These are phyloP conservation scores for Ditylenchus dipsaci DNA, from an alignment of 1,140 invertebrate genomes.

Conservation along the genomic window DNA sequence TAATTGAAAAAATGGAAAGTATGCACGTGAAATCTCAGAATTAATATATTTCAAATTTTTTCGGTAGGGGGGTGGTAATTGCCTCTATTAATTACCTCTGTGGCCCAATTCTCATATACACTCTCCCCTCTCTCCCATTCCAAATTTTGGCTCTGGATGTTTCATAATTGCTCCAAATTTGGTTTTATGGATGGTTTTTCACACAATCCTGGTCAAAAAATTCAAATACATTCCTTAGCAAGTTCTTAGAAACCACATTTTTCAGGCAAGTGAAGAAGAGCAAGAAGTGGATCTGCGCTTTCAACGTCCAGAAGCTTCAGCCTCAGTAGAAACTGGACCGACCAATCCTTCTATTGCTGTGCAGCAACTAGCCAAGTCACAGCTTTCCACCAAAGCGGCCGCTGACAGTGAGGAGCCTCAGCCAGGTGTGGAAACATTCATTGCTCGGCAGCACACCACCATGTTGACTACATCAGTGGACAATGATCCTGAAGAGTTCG, in stretches of 20 bases:
- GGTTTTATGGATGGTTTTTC: no score
- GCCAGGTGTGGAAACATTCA: not conserved
- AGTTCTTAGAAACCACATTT: not conserved
- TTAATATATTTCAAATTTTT: no score
- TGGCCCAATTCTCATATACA: no score
- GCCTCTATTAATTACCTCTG: no score
- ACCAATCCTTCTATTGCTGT: not conserved
- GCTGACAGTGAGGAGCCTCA: not conserved
- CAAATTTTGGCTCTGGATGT: no score
- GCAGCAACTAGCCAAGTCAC: not conserved
- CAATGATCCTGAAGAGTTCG: not conserved
- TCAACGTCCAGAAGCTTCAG: not conserved
- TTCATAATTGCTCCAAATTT: no score
- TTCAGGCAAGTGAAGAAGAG: conserved; percentile 4
- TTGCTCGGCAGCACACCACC: not conserved
- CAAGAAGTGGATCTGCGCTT: not conserved
- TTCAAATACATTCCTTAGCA: no score
- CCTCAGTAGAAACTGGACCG: not conserved
- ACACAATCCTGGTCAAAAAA: no score
- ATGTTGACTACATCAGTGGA: not conserved
- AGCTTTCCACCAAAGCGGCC: not conserved
- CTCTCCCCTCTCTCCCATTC: no score
- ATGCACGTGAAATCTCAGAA: no score
- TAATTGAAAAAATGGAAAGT: no score
- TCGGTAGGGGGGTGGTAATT: no score